Base-by-base conservation (phyloP, 2,113 vertebrate genomes). In the Oncorhynchus gorbuscha region DNA sequence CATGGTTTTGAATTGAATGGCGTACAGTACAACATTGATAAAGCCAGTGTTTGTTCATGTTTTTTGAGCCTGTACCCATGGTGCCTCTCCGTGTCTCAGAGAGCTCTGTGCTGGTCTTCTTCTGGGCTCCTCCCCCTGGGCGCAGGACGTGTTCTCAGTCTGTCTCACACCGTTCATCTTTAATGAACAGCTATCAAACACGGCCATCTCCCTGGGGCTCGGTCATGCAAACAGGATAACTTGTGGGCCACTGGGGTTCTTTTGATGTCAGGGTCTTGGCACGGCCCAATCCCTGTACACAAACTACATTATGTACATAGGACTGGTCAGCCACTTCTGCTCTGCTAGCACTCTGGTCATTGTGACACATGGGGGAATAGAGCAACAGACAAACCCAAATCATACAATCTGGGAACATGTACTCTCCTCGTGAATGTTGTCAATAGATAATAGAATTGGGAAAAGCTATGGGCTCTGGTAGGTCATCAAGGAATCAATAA, bases 121-220 rank as follows among this genome's bases (percentile, higher is more conserved):
- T 79, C 79, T 71, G 73, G 58, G 72, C 28, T 16, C 35, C 28
- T 16, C 35, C 66, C 79, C 83, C 4, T 9, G 61, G 3, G 49
- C 2, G 9, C 73, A 84, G 81, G 76, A 82, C 79, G 75, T 81
- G 74, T 81, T 86, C 77, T 81, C 76, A 76, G 72, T 79, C 87
- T 83, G 82, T 84, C 87, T 89, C 80, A 80, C 82, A 74, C 77
- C 39, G 78, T 83, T 86, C 79, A 83, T 89, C 82, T 89, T 90
- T 91, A 91, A 91, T 89, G 83, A 86, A 82, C 68, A 80, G 69
- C 24, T 48, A 88, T 65, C 81, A 81, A 85, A 77, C 32, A 24
- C 69, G 83, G 78, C 87, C 30, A 72, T 74, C 80, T 77, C 73
- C 55, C 16, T 49, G 80, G 74, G 74, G 76, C 61, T 82, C 79